These are phyloP conservation scores for Drosophila sturtevanti DNA, from an alignment of 1,140 invertebrate species.

Conservation along the genomic window DNA sequence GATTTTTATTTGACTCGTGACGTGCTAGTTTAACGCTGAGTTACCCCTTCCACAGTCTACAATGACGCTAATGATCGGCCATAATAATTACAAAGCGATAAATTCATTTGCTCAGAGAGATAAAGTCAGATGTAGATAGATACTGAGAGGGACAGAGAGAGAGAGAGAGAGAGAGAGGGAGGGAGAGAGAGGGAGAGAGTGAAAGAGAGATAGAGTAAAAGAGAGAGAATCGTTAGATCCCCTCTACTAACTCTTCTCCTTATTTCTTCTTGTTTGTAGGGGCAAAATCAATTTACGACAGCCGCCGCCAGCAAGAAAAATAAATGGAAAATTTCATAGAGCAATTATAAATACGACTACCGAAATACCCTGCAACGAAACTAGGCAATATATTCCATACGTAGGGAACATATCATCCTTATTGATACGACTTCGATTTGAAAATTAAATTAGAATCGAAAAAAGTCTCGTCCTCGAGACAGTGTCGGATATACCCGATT, in stretches of 20 bases:
- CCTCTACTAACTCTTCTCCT: not conserved
- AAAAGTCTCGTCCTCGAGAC: too few species aligned
- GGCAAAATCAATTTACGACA: constrained; percentile 25
- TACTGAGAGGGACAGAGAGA: not conserved
- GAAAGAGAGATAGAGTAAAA: not conserved
- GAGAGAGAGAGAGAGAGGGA: not conserved
- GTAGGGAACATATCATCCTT: not conserved
- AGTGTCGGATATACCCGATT: too few species aligned
- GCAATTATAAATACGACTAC: not conserved
- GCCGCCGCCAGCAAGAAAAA: constrained; percentile 7
- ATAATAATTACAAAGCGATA: constrained; percentile 68
- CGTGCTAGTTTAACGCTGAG: constrained; percentile 28
- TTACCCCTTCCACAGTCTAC: constrained; percentile 3
- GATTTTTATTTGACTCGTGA: constrained; percentile 71
- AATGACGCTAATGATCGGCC: constrained; percentile 67
- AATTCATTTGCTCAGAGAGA: constrained; percentile 51
- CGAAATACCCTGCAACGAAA: not conserved
- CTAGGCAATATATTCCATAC: not conserved
- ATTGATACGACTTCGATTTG: not conserved
- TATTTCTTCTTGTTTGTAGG: not conserved
- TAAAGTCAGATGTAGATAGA: not conserved
- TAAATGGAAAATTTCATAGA: constrained; percentile 27
- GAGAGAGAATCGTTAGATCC: not conserved
- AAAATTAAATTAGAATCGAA: too few species aligned
- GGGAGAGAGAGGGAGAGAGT: not conserved